Conservation (phyloP, 2,888 invertebrate species). For the Aphrophora alni region DNA sequence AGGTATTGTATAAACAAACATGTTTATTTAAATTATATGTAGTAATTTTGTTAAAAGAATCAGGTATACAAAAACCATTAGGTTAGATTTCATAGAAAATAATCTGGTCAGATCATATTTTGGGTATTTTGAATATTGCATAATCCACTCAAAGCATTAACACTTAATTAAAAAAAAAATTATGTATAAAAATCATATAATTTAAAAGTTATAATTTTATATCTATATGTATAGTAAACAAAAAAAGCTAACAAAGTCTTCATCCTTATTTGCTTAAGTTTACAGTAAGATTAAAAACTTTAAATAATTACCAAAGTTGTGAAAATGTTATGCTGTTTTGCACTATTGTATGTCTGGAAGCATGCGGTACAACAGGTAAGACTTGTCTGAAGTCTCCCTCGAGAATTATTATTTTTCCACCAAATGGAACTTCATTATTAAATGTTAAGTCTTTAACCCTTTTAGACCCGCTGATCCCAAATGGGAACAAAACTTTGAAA, state of each 20-base stretch:
- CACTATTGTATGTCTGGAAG: constrained; percentile 7
- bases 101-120: too few relatives aligned
- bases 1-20: background rate
- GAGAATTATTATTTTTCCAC: constrained; percentile 39
- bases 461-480: too few relatives aligned
- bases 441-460: too few relatives aligned
- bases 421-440: constrained; percentile 30
- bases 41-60: background rate
- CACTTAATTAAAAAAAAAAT: too few relatives aligned
- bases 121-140: too few relatives aligned
- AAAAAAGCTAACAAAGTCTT: constrained; percentile 28
- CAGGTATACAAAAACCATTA: background rate
- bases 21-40: background rate
- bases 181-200: too few relatives aligned
- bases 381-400: constrained; percentile 26
- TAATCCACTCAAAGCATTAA: too few relatives aligned
- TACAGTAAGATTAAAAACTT: constrained; percentile 32
- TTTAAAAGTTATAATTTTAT: too few relatives aligned
- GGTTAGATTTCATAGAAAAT: background rate
- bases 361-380: constrained; percentile 34
- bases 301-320: constrained; percentile 34
- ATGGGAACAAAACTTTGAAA: too few relatives aligned
- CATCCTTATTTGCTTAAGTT: constrained; percentile 35
- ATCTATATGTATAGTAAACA: too few relatives aligned
- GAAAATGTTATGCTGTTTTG: constrained; percentile 27